A percentile compares a stretch with the other conserved stretches of the same genome.
These are phyloP conservation scores for Halisarca cf. caerulea DNA, from an alignment of 37 sponge, comb jelly and placozoan species.

Conservation along the genomic window DNA sequence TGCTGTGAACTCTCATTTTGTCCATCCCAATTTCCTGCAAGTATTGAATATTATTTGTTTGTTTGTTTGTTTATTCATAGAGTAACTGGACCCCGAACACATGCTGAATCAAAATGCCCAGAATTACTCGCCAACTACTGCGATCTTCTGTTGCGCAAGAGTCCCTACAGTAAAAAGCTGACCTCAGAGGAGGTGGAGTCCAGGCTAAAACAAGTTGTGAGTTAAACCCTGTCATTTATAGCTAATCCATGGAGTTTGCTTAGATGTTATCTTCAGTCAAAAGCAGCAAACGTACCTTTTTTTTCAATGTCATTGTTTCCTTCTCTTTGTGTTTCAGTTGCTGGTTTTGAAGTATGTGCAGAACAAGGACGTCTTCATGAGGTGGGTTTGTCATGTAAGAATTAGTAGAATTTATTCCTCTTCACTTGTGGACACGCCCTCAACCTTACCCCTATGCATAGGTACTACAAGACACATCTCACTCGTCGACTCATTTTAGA, in stretches of 20 bases:
- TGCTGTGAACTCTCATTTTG: no score
- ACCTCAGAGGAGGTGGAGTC: conserved; percentile 88
- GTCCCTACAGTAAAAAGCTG: conserved; percentile 79
- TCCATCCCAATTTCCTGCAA: no score
- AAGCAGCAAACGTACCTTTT: background rate
- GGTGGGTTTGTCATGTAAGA: conserved; percentile 17
- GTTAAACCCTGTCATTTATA: conserved; percentile 17
- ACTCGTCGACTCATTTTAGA: conserved; percentile 85
- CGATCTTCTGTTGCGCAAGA: conserved; percentile 89
- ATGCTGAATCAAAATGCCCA: conserved; percentile 94
- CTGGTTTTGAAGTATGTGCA: conserved; percentile 92
- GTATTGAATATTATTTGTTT: no score
- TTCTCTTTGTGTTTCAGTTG: conserved; percentile 43
- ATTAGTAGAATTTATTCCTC: background rate
- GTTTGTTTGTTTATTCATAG: background rate
- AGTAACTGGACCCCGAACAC: conserved; percentile 7
- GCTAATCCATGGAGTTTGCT: no score
- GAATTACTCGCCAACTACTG: conserved; percentile 94
- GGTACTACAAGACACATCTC: conserved; percentile 92
- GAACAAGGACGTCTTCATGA: conserved; percentile 96
- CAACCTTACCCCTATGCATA: background rate
- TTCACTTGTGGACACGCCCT: background rate
- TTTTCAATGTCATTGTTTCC: background rate
- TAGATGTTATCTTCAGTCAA: no score
- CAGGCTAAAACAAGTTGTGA: conserved; percentile 81